Evolutionary conservation across 2,113 vertebrate species (phyloP).

Genomic region (Sprattus sprattus): DNA sequence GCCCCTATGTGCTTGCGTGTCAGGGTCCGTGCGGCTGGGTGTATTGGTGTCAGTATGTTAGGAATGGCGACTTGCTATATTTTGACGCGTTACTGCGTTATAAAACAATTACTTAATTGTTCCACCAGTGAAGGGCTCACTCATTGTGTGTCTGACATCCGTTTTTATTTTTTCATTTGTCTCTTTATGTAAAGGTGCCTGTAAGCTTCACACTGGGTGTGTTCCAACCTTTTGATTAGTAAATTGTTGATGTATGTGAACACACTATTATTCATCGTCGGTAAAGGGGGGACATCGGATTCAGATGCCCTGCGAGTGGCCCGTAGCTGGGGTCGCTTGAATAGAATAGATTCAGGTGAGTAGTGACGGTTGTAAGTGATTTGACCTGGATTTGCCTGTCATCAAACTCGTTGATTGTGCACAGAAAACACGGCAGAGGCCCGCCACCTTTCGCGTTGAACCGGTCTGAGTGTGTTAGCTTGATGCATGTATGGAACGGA

Average conservation of each 20-base stretch:
- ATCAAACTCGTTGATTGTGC: neutral
- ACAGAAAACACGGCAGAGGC: neutral
- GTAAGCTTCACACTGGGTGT: neutral
- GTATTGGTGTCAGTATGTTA: constrained; percentile 18
- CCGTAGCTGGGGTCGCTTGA: neutral
- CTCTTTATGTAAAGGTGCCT: neutral
- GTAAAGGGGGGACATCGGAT: neutral
- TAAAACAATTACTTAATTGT: constrained; percentile 10
- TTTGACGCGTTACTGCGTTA: constrained; percentile 1
- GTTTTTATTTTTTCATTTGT: neutral
- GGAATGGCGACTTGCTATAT: neutral
- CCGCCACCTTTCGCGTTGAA: neutral
- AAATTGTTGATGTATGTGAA: neutral
- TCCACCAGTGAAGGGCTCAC: neutral
- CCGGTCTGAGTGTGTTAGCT: neutral
- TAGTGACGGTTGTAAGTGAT: neutral
- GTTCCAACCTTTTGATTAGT: neutral
- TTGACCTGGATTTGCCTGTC: constrained; percentile 10
- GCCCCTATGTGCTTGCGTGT: neutral
- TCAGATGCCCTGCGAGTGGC: neutral
- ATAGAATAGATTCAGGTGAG: neutral
- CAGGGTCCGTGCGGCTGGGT: neutral
- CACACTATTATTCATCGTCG: neutral
- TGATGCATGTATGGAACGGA: neutral
- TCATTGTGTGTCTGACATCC: neutral